Percentiles rank a stretch among this genome's conserved stretches.
Evolutionary conservation across 2,113 vertebrate genomes (phyloP).

Genomic region (Lycaon pictus): DNA sequence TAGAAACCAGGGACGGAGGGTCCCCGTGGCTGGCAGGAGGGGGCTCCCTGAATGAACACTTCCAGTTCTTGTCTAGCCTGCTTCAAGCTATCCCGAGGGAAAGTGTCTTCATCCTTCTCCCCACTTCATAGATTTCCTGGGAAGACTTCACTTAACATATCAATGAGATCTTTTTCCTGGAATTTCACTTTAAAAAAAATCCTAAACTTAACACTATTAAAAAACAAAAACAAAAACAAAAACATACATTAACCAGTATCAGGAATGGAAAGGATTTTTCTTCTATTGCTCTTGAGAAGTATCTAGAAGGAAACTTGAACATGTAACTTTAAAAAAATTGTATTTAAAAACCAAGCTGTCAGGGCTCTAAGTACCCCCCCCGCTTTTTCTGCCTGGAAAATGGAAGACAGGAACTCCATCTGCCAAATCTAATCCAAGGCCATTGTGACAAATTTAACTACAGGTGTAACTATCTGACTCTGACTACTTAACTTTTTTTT

Average conservation of each 20-base stretch:
- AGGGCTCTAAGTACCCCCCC: not conserved
- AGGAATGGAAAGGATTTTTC: constrained; percentile 39
- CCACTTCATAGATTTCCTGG: constrained; percentile 19
- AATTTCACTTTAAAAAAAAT: constrained; percentile 30
- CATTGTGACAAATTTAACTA: not conserved
- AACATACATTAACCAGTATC: not conserved
- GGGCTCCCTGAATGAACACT: not conserved
- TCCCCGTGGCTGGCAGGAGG: not conserved
- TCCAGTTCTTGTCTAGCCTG: constrained; percentile 15
- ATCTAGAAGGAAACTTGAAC: not conserved
- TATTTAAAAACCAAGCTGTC: not conserved
- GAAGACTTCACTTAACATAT: constrained; percentile 57
- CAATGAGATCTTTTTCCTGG: not conserved
- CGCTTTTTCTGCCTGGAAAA: not conserved
- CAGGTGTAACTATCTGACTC: not conserved
- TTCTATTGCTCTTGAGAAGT: not conserved
- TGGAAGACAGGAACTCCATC: not conserved
- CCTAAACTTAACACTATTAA: not conserved
- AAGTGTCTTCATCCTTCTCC: not conserved
- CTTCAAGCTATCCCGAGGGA: not conserved
- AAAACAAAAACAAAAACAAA: not conserved
- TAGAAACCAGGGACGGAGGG: constrained; percentile 26
- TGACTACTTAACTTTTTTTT: not conserved
- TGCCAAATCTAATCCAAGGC: not conserved
- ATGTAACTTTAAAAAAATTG: not conserved